phyloP scores from a whole-genome alignment of 2,113 vertebrate genomes.

The Anguilla japonica region DNA sequence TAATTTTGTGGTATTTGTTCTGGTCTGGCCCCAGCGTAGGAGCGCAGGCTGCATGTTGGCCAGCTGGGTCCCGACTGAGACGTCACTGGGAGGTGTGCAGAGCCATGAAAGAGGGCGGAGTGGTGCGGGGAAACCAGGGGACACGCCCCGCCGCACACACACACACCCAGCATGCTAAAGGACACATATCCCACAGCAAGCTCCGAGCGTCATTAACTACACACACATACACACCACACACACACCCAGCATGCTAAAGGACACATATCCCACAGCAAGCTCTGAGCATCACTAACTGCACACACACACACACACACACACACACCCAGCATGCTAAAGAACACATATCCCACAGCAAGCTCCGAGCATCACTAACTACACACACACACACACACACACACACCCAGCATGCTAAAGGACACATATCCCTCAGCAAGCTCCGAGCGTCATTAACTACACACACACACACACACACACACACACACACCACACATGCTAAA shows the following conservation, averaged over 20 bases:
- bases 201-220: background rate
- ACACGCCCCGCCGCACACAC: background rate
- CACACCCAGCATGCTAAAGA: no score
- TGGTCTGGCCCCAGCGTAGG: background rate
- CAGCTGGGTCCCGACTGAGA: background rate
- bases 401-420: conserved; percentile 2
- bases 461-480: background rate
- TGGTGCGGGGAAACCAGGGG: background rate
- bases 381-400: no score
- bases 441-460: background rate
- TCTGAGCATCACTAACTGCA: background rate
- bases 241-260: background rate
- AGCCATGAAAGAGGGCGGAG: background rate
- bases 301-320: background rate
- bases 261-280: background rate
- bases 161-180: background rate
- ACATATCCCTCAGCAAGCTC: background rate
- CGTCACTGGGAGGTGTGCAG: background rate
- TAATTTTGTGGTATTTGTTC: background rate
- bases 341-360: no score
- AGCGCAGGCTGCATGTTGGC: background rate
- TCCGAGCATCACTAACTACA: no score
- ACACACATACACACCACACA: background rate
- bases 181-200: background rate
- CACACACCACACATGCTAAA: background rate